Percentiles rank a stretch among this genome's conserved stretches.
phyloP scores from a whole-genome alignment of 53 echinoderm and acorn worm genomes.

The Antedon mediterranea region DNA sequence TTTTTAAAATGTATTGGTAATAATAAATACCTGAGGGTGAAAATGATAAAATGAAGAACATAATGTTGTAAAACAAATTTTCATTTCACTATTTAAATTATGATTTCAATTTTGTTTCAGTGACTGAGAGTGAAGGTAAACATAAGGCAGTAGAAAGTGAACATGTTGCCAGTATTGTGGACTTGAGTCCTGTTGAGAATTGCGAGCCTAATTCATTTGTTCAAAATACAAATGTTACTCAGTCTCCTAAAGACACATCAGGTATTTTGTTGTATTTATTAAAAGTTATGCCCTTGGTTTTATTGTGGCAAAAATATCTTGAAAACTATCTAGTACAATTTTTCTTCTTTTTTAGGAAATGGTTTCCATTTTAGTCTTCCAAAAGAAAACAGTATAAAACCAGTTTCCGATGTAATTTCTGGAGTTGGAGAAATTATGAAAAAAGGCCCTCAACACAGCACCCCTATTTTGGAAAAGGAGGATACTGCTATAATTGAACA shows the following conservation, averaged over 20 bases:
- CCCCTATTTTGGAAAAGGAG: slow-evolving; percentile 39
- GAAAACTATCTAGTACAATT: background rate
- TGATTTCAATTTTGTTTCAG: background rate
- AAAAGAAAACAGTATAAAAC: slow-evolving; percentile 18
- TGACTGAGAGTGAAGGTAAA: background rate
- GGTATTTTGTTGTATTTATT: background rate
- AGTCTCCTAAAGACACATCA: background rate
- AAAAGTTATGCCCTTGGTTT: background rate
- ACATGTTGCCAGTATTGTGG: background rate
- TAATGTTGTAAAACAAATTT: too few species aligned
- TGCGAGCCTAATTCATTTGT: background rate
- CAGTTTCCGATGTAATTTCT: slow-evolving; percentile 5
- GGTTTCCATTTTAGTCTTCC: slow-evolving; percentile 39
- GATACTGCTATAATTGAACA: slow-evolving; percentile 6
- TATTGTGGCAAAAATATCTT: background rate
- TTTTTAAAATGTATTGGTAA: too few species aligned
- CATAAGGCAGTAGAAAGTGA: background rate
- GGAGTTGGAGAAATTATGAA: slow-evolving; percentile 12
- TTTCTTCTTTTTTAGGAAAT: slow-evolving; percentile 18
- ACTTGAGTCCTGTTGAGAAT: background rate
- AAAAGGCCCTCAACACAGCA: slow-evolving; percentile 41
- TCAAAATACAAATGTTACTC: background rate
- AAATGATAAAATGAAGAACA: too few species aligned
- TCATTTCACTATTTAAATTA: too few species aligned
- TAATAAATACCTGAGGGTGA: too few species aligned